These are phyloP conservation scores for Tromatobia lineatoria DNA, from an alignment of 2,888 invertebrate genomes.

Conservation along the genomic window DNA sequence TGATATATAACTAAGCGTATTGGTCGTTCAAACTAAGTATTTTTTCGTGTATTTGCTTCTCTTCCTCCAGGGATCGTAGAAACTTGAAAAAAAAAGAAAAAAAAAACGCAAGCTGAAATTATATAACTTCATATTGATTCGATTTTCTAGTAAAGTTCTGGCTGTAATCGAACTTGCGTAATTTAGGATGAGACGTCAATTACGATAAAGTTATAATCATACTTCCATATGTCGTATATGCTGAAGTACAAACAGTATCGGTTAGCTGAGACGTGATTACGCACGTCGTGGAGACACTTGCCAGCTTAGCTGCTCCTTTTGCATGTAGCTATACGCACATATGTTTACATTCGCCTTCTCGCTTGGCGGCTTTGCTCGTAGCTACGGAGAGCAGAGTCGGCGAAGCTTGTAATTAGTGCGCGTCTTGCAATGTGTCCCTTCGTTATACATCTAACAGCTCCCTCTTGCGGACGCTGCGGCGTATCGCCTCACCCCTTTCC, in stretches of 20 bases:
- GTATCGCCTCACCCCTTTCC: background rate
- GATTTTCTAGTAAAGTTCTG: background rate
- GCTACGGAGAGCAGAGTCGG: conserved; percentile 47
- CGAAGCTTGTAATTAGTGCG: conserved; percentile 63
- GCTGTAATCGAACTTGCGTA: background rate
- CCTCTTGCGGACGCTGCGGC: background rate
- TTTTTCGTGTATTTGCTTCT: too few species aligned
- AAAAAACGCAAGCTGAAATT: too few species aligned
- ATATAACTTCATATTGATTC: background rate
- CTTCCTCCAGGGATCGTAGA: too few species aligned
- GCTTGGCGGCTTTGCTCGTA: background rate
- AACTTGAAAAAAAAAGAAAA: too few species aligned
- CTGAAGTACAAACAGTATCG: conserved; percentile 38
- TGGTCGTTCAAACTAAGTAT: too few species aligned
- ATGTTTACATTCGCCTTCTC: conserved; percentile 13
- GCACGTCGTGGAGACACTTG: conserved; percentile 42
- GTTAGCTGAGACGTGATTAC: conserved; percentile 52
- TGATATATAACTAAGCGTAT: too few species aligned
- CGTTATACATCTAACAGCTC: conserved; percentile 49
- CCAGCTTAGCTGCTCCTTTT: background rate
- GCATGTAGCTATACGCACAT: conserved; percentile 14
- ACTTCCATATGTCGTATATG: conserved; percentile 5
- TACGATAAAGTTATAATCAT: conserved; percentile 38
- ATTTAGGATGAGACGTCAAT: conserved; percentile 36
- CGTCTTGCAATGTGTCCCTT: conserved; percentile 61